These are phyloP conservation scores for Nemotelus nigrinus DNA, from an alignment of 2,888 invertebrate genomes.

Conservation along the genomic window DNA sequence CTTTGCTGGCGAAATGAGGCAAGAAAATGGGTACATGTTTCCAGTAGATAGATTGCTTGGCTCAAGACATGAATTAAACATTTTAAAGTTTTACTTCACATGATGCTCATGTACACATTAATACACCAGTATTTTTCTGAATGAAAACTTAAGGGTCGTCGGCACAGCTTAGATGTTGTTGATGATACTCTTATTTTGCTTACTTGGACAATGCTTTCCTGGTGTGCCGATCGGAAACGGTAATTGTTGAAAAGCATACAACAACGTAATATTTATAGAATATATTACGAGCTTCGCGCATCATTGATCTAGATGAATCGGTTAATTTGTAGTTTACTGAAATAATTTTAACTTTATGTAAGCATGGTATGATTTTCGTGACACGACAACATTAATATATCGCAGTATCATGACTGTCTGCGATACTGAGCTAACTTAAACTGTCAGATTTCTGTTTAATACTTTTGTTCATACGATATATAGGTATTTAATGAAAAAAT, in stretches of 20 bases:
- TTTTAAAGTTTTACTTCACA: too few species aligned
- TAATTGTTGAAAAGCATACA: constrained; percentile 1
- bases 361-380: neutral
- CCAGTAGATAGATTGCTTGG: too few species aligned
- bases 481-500: too few species aligned
- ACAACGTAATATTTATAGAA: neutral
- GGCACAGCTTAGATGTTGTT: too few species aligned
- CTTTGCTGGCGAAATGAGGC: neutral
- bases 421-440: too few species aligned
- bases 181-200: too few species aligned
- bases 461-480: too few species aligned
- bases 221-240: constrained; percentile 10
- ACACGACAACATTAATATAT: neutral
- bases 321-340: constrained; percentile 1
- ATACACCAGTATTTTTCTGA: too few species aligned
- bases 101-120: too few species aligned
- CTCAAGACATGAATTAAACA: too few species aligned
- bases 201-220: neutral
- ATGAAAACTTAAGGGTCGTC: too few species aligned
- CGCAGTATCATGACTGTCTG: neutral
- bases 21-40: neutral
- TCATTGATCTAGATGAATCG: constrained; percentile 9
- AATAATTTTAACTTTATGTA: neutral
- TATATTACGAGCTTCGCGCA: neutral
- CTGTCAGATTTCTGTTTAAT: too few species aligned